Evolutionary conservation across 2,888 invertebrate genomes (phyloP).

Genomic region (Erebia palarica): DNA sequence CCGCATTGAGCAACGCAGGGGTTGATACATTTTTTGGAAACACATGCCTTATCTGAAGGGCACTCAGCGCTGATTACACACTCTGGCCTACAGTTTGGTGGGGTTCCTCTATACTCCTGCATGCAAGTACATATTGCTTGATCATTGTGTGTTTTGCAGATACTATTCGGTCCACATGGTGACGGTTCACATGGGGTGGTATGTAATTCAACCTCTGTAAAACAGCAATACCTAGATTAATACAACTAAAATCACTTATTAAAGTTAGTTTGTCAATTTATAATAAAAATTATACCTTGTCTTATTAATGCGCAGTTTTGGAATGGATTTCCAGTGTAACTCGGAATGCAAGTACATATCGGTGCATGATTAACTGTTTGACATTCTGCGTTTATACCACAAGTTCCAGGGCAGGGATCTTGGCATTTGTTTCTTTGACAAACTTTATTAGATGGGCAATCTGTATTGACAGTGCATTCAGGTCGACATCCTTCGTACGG

Average conservation of each 20-base stretch:
- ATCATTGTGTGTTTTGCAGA: slow-evolving; percentile 87
- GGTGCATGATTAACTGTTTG: slow-evolving; percentile 88
- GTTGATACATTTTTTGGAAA: slow-evolving; percentile 86
- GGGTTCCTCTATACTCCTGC: slow-evolving; percentile 84
- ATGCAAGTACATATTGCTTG: slow-evolving; percentile 88
- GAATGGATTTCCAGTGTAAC: slow-evolving; percentile 85
- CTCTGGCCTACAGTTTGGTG: slow-evolving; percentile 88
- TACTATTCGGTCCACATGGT: slow-evolving; percentile 92
- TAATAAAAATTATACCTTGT: slow-evolving; percentile 50
- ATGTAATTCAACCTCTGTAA: slow-evolving; percentile 61
- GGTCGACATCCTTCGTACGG: slow-evolving; percentile 88
- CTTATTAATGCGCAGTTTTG: slow-evolving; percentile 59
- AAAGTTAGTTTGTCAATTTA: not conserved
- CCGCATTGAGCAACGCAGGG: slow-evolving; percentile 90
- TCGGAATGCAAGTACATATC: slow-evolving; percentile 85
- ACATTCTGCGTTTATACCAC: slow-evolving; percentile 88
- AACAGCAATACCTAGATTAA: slow-evolving; percentile 38
- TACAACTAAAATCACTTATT: slow-evolving; percentile 18
- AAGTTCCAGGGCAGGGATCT: slow-evolving; percentile 89
- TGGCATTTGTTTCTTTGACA: slow-evolving; percentile 89
- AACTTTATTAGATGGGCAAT: slow-evolving; percentile 87
- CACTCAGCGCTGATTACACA: slow-evolving; percentile 89
- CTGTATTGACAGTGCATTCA: slow-evolving; percentile 88
- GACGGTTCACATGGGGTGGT: slow-evolving; percentile 87
- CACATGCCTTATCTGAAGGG: slow-evolving; percentile 84